Conservation (phyloP, 2,888 invertebrate species). For the Latheticus oryzae region DNA sequence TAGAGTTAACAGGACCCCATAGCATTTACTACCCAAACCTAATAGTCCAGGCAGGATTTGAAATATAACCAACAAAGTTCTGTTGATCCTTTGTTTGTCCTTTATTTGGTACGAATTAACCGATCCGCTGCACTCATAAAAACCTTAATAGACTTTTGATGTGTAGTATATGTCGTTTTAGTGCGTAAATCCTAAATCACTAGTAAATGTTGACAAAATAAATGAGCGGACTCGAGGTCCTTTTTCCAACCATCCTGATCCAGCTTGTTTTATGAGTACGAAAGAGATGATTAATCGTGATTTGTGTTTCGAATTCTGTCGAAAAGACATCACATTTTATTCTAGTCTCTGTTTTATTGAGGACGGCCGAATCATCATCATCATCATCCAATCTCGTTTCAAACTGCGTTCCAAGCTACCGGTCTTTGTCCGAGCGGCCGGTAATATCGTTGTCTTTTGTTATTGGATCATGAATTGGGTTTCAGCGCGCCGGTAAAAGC, state of each 20-base stretch:
- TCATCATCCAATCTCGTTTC: slow-evolving; percentile 59
- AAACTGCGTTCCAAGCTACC: slow-evolving; percentile 53
- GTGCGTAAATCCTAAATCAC: slow-evolving; percentile 53
- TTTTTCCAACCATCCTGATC: slow-evolving; percentile 49
- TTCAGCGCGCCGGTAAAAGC: slow-evolving; percentile 66
- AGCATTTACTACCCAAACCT: slow-evolving; percentile 57
- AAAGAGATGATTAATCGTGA: slow-evolving; percentile 28
- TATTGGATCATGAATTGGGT: slow-evolving; percentile 68
- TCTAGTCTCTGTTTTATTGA: slow-evolving; percentile 12
- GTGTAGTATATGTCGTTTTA: slow-evolving; percentile 47
- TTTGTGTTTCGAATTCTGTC: slow-evolving; percentile 23
- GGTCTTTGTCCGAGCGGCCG: slow-evolving; percentile 66
- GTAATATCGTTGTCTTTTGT: slow-evolving; percentile 68
- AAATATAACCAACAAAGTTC: slow-evolving; percentile 10
- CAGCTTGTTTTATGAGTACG: slow-evolving; percentile 53
- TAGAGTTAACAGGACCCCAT: slow-evolving; percentile 49
- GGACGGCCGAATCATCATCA: slow-evolving; percentile 37
- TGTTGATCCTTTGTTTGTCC: slow-evolving; percentile 6
- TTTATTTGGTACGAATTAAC: slow-evolving; percentile 34
- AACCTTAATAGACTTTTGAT: slow-evolving; percentile 57
- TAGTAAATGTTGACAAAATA: slow-evolving; percentile 57
- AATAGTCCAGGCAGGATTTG: slow-evolving; percentile 47
- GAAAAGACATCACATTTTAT: slow-evolving; percentile 19
- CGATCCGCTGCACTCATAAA: slow-evolving; percentile 52
- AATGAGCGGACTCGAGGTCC: slow-evolving; percentile 53